These are phyloP conservation scores for Corythucha ciliata DNA, from an alignment of 2,888 invertebrate genomes.

Conservation along the genomic window DNA sequence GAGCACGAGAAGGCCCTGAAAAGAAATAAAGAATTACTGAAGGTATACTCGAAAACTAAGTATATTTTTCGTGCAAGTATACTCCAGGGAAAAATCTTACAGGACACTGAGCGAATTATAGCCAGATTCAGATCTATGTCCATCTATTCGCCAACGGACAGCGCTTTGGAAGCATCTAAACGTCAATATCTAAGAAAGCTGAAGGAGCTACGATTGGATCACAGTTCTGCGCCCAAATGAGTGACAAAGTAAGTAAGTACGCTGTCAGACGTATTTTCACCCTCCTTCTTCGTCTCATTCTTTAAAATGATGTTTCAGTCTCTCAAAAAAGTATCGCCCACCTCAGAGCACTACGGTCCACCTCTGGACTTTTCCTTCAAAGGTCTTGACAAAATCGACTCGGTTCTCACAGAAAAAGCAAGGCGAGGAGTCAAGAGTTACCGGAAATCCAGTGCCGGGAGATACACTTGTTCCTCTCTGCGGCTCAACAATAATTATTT, in stretches of 20 bases:
- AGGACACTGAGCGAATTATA: conserved; percentile 30
- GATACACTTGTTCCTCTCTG: conserved; percentile 32
- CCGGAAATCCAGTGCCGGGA: conserved; percentile 29
- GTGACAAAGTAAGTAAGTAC: no score
- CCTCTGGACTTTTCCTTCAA: conserved; percentile 36
- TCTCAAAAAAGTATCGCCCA: not conserved
- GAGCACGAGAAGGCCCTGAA: conserved; percentile 18
- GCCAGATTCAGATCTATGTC: conserved; percentile 29
- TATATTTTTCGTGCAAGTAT: no score
- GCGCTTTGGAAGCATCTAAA: conserved; percentile 27
- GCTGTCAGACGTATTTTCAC: no score
- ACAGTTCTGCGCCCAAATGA: no score
- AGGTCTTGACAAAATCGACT: conserved; percentile 30
- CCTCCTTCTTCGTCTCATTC: no score
- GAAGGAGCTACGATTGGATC: conserved; percentile 10
- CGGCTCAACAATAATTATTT: conserved; percentile 36
- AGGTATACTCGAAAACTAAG: conserved; percentile 20
- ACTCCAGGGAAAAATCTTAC: conserved; percentile 10
- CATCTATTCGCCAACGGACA: conserved; percentile 31
- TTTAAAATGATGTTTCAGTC: not conserved
- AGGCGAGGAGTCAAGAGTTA: conserved; percentile 33
- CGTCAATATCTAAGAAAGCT: conserved; percentile 23
- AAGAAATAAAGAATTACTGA: conserved; percentile 28
- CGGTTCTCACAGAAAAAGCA: conserved; percentile 30
- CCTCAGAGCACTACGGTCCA: conserved; percentile 25